Base-by-base conservation (phyloP, 30 jellyfish, hydroid and myxozoan species). In the Calvadosia cruxmelitensis region DNA sequence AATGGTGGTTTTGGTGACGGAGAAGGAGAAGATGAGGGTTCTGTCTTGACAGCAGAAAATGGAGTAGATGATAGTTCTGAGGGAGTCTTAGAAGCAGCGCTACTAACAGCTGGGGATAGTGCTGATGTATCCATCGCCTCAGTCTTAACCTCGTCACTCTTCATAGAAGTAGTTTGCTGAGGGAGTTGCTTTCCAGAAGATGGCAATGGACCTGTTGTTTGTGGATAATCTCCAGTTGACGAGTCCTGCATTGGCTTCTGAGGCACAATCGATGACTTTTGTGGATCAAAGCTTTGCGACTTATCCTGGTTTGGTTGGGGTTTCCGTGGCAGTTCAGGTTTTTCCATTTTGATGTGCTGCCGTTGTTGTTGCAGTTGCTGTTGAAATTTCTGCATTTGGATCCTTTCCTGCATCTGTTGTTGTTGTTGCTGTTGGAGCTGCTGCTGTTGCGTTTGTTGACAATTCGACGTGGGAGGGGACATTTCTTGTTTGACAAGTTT, bases 281-380 rank as follows among this genome's bases (percentile, higher is more conserved):
- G 74, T 23, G 75, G 29, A 20, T 73, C 83, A 52, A 48, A 70
- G 48, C 63, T 65, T 35, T 57, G 63, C 26, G 63, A 53, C 34
- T 53, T 63, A 70, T 69, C 63, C 71, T 32, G 33, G 53, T 48
- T 33, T 49, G 53, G 65, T 52, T 71, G 78, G 12, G 78, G 24
- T 29, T 49, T 63, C 16, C 13, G 52, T 33, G 26, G 72, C 24
- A 32, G 27, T 34, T 78, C 86, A 12, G 78, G 23, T 32, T 71
- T 77, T 15, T 69, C 42, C 31, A 77, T 48, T 13, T 30, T 30
- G 29, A 61, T 72, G 5, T 63, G 91, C 33, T 48, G 90, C 71
- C 33, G 80, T 29, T 77, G 95, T 24, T 79, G 69, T 31, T 81
- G 95, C 25, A 73, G 93, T 28, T 33, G 63, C 51, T 72, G 86